Evolutionary conservation across 2,888 invertebrate species (phyloP).

Genomic region (Cepaea hortensis): DNA sequence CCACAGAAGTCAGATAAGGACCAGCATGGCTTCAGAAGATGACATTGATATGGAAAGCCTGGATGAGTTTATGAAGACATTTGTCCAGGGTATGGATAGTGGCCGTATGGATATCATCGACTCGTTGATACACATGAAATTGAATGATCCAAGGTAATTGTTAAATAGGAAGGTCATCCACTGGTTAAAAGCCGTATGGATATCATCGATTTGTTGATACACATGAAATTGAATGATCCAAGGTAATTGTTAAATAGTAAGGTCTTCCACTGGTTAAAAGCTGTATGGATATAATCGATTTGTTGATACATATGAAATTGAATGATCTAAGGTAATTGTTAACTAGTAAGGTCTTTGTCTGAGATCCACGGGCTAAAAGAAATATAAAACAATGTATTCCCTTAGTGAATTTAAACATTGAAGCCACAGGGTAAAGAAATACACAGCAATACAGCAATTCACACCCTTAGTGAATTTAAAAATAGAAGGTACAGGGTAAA

Average conservation of each 20-base stretch:
- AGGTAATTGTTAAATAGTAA: constrained; percentile 39
- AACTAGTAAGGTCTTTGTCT: no score
- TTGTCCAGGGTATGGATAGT: constrained; percentile 37
- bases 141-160: constrained; percentile 30
- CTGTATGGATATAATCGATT: constrained; percentile 26
- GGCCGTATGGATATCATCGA: constrained; percentile 29
- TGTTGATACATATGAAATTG: constrained; percentile 9
- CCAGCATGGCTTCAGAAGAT: background rate
- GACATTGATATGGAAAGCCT: background rate
- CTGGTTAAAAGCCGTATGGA: constrained; percentile 8
- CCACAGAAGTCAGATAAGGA: background rate
- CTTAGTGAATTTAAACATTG: no score
- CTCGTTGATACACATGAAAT: constrained; percentile 23
- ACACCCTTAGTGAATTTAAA: no score
- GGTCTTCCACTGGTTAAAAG: no score
- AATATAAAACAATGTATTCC: no score
- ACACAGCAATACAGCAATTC: no score
- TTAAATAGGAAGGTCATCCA: no score
- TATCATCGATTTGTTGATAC: constrained; percentile 30
- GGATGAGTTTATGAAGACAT: constrained; percentile 18
- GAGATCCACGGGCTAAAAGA: no score
- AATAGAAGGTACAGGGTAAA: no score
- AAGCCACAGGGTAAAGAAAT: no score
- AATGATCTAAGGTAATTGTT: constrained; percentile 33
- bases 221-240: constrained; percentile 18